phyloP scores from a whole-genome alignment of 1,140 invertebrate species.

The Eurytemora carolleeae region DNA sequence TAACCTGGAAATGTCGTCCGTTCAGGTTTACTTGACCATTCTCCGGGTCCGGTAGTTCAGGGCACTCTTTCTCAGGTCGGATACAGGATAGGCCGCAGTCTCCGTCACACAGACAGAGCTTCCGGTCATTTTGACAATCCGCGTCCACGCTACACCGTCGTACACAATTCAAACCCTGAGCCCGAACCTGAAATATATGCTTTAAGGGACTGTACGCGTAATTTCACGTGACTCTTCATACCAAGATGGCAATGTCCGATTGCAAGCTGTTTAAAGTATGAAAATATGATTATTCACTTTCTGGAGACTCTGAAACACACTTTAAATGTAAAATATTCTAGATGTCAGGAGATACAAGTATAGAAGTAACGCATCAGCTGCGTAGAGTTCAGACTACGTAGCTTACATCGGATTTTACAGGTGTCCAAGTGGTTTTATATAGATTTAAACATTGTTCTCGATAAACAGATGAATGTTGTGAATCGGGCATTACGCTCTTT shows the following conservation, averaged over 20 bases:
- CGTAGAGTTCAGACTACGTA: too few relatives aligned
- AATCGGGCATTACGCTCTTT: neutral
- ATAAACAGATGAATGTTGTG: neutral
- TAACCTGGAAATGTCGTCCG: neutral
- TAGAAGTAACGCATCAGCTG: too few relatives aligned
- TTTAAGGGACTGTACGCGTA: neutral
- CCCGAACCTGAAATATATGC: neutral
- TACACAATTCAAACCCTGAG: constrained; percentile 50
- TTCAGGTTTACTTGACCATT: constrained; percentile 6
- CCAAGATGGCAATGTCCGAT: neutral
- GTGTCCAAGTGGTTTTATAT: too few relatives aligned
- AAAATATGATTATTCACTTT: neutral
- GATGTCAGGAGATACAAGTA: too few relatives aligned
- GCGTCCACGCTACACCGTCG: constrained; percentile 79
- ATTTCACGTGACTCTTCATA: constrained; percentile 2
- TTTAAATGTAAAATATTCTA: neutral
- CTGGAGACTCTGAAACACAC: neutral
- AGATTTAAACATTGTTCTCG: too few relatives aligned
- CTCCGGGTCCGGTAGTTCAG: constrained; percentile 5
- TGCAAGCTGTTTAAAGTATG: neutral
- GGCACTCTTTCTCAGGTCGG: constrained; percentile 6
- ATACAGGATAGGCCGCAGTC: constrained; percentile 91
- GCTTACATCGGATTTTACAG: too few relatives aligned
- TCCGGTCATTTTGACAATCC: constrained; percentile 89
- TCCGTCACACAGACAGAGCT: constrained; percentile 88